Conservation (phyloP, 2,888 invertebrate genomes). For the Drosophila recens region DNA sequence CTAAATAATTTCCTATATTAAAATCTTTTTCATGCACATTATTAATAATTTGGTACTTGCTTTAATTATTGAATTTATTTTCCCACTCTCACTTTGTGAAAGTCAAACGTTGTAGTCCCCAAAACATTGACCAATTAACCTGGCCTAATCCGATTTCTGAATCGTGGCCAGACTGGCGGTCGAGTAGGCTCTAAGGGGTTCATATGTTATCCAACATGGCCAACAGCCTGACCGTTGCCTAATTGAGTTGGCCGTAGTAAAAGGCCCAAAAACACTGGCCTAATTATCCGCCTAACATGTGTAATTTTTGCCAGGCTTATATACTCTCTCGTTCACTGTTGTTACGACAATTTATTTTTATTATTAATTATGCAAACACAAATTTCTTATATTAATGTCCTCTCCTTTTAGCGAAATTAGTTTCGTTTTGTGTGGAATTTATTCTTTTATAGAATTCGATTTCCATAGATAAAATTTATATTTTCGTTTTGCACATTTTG, state of each 20-base stretch:
- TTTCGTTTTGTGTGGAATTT: neutral
- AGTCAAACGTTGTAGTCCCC: neutral
- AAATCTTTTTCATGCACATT: neutral
- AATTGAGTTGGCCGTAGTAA: conserved; percentile 29
- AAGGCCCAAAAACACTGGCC: conserved; percentile 19
- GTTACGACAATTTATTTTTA: conserved; percentile 48
- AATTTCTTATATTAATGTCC: conserved; percentile 32
- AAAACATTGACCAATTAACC: conserved; percentile 2
- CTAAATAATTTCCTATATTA: neutral
- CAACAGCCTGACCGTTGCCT: conserved; percentile 1
- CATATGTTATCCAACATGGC: conserved; percentile 5
- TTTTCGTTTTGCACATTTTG: neutral
- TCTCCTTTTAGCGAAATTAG: conserved; percentile 33
- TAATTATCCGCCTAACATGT: conserved; percentile 50
- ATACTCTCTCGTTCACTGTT: conserved; percentile 35
- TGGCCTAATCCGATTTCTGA: conserved; percentile 13
- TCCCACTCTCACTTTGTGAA: neutral
- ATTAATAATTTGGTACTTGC: neutral
- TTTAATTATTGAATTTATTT: neutral
- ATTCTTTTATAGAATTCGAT: neutral
- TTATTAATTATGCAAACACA: conserved; percentile 60
- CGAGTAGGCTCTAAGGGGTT: neutral
- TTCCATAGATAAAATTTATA: neutral
- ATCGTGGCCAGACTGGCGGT: neutral
- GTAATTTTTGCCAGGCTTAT: conserved; percentile 41